phyloP scores from a whole-genome alignment of 2,797 vertebrate species.

The Pseudochaenichthys georgianus region DNA sequence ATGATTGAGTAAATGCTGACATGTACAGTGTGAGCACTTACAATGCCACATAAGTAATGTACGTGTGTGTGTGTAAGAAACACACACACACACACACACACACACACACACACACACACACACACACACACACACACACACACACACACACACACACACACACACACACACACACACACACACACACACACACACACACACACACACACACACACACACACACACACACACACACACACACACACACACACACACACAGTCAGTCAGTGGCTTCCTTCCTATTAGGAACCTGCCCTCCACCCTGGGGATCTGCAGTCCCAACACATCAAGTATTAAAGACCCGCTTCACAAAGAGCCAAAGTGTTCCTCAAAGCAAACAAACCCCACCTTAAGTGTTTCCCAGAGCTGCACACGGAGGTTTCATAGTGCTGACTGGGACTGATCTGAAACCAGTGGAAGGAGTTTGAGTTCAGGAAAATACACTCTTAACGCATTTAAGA shows the following conservation, averaged over 20 bases:
- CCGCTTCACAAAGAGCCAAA: slow-evolving; percentile 75
- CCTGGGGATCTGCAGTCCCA: slow-evolving; percentile 82
- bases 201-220: too few species aligned
- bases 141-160: too few species aligned
- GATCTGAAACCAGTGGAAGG: slow-evolving; percentile 43
- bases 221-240: too few species aligned
- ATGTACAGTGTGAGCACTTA: slow-evolving; percentile 28
- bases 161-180: too few species aligned
- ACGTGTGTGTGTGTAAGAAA: not conserved
- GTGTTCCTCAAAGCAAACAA: slow-evolving; percentile 65
- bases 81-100: too few species aligned
- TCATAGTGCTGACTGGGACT: slow-evolving; percentile 63
- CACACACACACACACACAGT: too few species aligned
- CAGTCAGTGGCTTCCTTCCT: slow-evolving; percentile 32
- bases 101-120: too few species aligned
- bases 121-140: too few species aligned
- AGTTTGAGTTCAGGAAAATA: slow-evolving; percentile 42
- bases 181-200: too few species aligned
- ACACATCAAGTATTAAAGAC: slow-evolving; percentile 85
- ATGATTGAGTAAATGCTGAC: slow-evolving; percentile 29
- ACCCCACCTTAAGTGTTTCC: slow-evolving; percentile 68
- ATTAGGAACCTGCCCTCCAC: slow-evolving; percentile 69
- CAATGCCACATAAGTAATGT: slow-evolving; percentile 2
- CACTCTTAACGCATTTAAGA: slow-evolving; percentile 44
- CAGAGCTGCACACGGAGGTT: slow-evolving; percentile 42